Evolutionary conservation across 2,888 invertebrate species (phyloP), one percentile per base, ranked within the genome.

Genomic region (Polymixis lichenea): DNA sequence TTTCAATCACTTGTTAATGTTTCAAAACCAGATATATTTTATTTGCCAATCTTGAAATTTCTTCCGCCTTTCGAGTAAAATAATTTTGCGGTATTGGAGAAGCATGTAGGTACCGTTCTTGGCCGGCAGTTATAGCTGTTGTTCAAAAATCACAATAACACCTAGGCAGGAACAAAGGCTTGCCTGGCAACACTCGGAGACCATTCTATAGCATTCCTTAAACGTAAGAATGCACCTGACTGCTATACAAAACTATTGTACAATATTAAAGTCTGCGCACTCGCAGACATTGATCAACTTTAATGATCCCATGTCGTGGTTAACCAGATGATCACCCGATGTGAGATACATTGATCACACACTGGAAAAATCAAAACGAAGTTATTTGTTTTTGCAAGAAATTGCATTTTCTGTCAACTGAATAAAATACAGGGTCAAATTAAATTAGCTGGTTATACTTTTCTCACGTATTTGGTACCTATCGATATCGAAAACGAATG

Each of bases 141-240:
- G 60, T 84, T 56, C 53, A 81, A 76, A 82, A 81, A 55, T 82
- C 75, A 64, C 71, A 75, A 71, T 60, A 80, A 70, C 67, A 46
- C 28, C 13, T 70, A 70, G 69, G 0, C 46, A 22, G 55, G n/a
- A 55, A 74, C 66, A 58, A 74, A 70, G 19, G 43, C n/a, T 32
- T 61, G 82, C 51, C 55, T 70, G 60, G 67, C 55, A 70, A 72
- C 80, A 61, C 65, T 32, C 49, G 38, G 51, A 3, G 28, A 22
- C 62, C 25, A 84, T 71, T 76, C 56, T 58, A 69, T 53, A n/a
- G 70, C 82, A 81, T 84, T 81, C 71, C 67, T 70, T 22, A 46
- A 22, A 65, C 67, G 15, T 51, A n/a, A 62, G 84, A 67, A 75
- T 66, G 55, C 22, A 75, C 69, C 80, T 84, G 60, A 65, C 75